Conservation (phyloP, 2,113 vertebrate species). For the Cottus gobio region DNA sequence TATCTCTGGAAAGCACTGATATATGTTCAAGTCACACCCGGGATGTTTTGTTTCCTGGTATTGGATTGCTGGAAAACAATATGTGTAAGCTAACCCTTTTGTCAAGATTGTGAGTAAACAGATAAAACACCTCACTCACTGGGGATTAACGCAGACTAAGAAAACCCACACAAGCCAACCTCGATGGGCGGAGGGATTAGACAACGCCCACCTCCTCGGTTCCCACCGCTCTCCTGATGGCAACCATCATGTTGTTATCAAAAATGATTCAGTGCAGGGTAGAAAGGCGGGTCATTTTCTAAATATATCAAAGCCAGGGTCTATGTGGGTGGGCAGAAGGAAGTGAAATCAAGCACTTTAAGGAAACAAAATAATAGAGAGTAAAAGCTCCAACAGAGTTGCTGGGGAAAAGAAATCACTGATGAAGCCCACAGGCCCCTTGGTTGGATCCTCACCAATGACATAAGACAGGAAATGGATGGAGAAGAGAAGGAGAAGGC, state of each 20-base stretch:
- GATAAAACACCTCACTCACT: conserved; percentile 38
- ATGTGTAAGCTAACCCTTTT: conserved; percentile 36
- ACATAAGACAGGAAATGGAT: not conserved
- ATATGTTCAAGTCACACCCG: conserved; percentile 1
- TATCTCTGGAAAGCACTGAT: conserved; percentile 1
- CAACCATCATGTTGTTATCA: conserved; percentile 45
- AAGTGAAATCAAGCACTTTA: conserved; percentile 47
- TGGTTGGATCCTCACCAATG: not conserved
- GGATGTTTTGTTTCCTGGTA: conserved; percentile 17
- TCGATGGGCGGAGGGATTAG: conserved; percentile 64
- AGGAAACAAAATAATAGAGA: conserved; percentile 25
- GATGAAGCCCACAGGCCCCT: conserved; percentile 17
- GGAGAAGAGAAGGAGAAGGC: conserved; percentile 12
- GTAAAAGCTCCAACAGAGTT: conserved; percentile 19
- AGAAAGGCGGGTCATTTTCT: conserved; percentile 32
- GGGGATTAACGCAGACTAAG: conserved; percentile 59
- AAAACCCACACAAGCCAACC: conserved; percentile 61
- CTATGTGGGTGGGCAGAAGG: conserved; percentile 31
- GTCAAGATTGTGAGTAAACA: conserved; percentile 53
- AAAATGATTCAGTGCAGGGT: conserved; percentile 44
- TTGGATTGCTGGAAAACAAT: conserved; percentile 42
- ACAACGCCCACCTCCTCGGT: conserved; percentile 46
- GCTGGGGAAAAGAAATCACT: not conserved
- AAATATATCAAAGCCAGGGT: conserved; percentile 48
- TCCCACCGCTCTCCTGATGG: conserved; percentile 49